Evolutionary conservation across 2,113 vertebrate species (phyloP).

Genomic region (Phyllostomus hastatus): DNA sequence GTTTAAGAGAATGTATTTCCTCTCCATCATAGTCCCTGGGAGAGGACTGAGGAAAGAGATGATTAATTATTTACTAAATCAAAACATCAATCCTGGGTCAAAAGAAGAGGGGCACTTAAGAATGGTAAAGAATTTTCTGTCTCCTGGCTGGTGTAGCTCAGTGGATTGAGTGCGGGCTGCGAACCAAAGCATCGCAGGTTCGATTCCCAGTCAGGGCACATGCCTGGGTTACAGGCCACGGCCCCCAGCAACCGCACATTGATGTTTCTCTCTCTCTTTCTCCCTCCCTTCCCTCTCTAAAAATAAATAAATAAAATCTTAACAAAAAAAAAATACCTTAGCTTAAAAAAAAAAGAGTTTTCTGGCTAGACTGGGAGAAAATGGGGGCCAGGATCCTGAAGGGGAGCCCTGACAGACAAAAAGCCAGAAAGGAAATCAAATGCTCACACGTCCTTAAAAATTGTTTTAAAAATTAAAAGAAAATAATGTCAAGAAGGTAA

Average conservation of each 20-base stretch:
- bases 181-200: no score
- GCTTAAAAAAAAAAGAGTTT: background rate
- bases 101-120: background rate
- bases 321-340: no score
- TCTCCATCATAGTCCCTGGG: background rate
- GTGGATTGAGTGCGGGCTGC: no score
- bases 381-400: background rate
- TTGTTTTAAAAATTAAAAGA: background rate
- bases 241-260: no score
- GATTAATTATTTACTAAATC: background rate
- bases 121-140: background rate
- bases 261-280: no score
- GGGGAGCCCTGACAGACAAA: background rate
- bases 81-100: slow-evolving; percentile 5
- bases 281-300: no score
- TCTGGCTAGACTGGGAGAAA: background rate
- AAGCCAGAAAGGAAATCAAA: background rate
- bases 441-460: background rate
- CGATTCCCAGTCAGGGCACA: no score
- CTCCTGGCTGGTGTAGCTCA: no score
- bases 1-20: background rate
- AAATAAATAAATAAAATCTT: no score
- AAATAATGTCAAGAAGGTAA: background rate
- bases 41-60: background rate
- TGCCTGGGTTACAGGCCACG: no score